Evolutionary conservation across 2,113 vertebrate genomes (phyloP), one percentile per base, ranked within the genome.

Genomic region (Malaclemys terrapin): DNA sequence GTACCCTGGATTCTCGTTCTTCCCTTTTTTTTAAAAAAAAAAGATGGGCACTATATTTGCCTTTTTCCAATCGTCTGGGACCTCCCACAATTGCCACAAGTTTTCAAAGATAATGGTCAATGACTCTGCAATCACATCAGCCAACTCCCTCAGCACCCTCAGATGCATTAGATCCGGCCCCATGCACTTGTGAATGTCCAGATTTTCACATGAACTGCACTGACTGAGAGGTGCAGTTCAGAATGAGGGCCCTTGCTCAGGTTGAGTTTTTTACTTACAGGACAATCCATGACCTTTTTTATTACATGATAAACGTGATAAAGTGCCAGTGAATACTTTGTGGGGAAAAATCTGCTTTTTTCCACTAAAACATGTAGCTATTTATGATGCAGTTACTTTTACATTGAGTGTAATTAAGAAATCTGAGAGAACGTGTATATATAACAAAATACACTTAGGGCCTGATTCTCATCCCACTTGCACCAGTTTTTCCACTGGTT

Each of bases 401-500:
- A 69, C 5, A 89, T 87, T 92, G 54, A 87, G 91, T 91, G 88
- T 19, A 89, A 27, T 5, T 65, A 75, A 29, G 3, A 88, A 29
- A 91, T 56, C 92, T 54, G 27, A 87, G 13, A 86, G 22, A 19
- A 86, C 45, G 45, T 3, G 27, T 3, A 54, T 6, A 10, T 75
- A 87, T 52, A 25, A 6, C 20, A 91, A 91, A 94, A 59, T 4
- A 14, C 45, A 85, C 25, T 83, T 22, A 11, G 65, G 0, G 0
- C 24, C 53, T 22, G 52, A 85, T 87, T 96, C 80, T 20, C 50
- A 65, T 52, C 84, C 47, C 4, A 3, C 9, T 79, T 87, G 85
- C 87, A 85, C 19, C 91, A 35, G 91, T 96, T 91, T 75, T 87
- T 83, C 20, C 20, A 82, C 29, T 85, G 13, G 80, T 59, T 65